Base-by-base conservation (phyloP, 2,113 vertebrate species). In the Mobula hypostoma region DNA sequence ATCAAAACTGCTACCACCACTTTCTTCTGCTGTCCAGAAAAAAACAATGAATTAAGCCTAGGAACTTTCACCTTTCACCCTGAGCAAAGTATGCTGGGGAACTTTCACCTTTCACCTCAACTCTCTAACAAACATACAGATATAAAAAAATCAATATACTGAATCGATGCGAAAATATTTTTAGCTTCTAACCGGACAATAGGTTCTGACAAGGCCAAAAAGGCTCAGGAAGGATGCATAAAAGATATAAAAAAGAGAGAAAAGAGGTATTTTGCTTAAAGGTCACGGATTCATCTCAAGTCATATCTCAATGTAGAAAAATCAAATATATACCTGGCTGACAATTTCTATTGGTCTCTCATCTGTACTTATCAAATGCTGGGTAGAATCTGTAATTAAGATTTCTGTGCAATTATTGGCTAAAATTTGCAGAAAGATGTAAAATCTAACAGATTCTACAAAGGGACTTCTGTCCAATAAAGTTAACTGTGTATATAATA, bases 91-190 rank as follows among this genome's bases (percentile, higher is more conserved):
- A 97, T 97, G 97, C 97, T 95, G 82, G 95, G 97, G 97, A 98
- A 97, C 97, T 97, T 96, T 98, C 96, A 98, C 97, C 97, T 97
- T 97, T 97, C 96, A 97, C 97, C 97, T 96, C 1, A 95, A 96
- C 97, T 97, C 97, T 97, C 97, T 97, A 97, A 96, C 97, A 97
- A 97, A 98, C 97, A 97, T 96, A 97, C 97, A 97, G 97, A 97
- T 97, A 97, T 48, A 96, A 97, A 97, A 98, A 98, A 98, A 97
- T 97, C 97, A 97, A 98, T 98, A 96, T 95, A 96, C 95, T 96
- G 96, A 97, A 98, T 98, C 97, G 96, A 98, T 98, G 96, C 94
- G 96, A 97, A 97, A 97, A 97, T 97, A 97, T 97, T 97, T 97
- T 97, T 97, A 96, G 96, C 97, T 97, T 97, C 97, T 97, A 97